Evolutionary conservation across 1,140 invertebrate species (phyloP), one percentile per base, ranked within the genome.

Genomic region (Bacillus rossius): DNA sequence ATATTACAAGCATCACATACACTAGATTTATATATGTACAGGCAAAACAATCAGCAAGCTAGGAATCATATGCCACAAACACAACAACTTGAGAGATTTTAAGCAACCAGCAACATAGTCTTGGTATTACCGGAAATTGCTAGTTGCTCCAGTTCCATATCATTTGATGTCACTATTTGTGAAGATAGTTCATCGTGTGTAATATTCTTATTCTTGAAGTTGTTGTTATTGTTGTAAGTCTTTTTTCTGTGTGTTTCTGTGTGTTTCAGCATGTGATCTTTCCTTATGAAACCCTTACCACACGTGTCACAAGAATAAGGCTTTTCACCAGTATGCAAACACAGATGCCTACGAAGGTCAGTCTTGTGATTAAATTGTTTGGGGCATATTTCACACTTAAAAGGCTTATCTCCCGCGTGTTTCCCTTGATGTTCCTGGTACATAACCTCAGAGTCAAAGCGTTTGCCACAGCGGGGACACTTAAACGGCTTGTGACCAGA

Each of bases 231-330:
- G 29, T 34, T 34, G 29, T 34, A 34, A 37, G 17, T 8, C 57
- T 78, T 79, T 51, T 80, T 79, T 45, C 76, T 79, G 73, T 97
- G 94, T 20, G 92, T 97, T 54, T 91, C 87, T 53, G 83, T 78
- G 74, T 97, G 94, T 73, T 97, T 97, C 56, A 91, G 82, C 88
- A 96, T 91, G 73, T 97, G 94, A 73, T 97, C 94, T 72, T 94
- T 93, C 50, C 94, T 83, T 62, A 92, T 94, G 73, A 96, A 96
- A 20, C 91, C 89, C 74, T 96, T 96, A 43, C 83, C 82, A 70
- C 92, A 95, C 34, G 81, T 81, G 54, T 83, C 78, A 75, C 92
- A 96, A 45, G 81, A 76, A 71, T 87, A 93, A 13, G 92, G 91
- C 69, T 91, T 91, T 62, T 84, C 78, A 10, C 84, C 89, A 56